Conservation (phyloP, 2,888 invertebrate species). For the Dicranocentrus wangi region DNA sequence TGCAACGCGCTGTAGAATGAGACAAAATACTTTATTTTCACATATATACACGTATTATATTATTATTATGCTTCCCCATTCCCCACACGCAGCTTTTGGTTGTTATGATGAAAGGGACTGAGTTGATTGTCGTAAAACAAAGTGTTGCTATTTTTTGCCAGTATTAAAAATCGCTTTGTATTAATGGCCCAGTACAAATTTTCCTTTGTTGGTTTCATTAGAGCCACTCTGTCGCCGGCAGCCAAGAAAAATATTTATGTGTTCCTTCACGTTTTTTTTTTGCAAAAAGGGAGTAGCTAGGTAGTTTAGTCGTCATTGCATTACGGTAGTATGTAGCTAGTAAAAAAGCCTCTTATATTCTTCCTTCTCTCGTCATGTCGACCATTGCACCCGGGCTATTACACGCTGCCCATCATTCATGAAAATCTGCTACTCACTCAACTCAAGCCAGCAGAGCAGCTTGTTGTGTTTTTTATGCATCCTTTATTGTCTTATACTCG, state of each 20-base stretch:
- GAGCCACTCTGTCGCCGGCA: not conserved
- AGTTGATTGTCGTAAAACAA: conserved; percentile 7
- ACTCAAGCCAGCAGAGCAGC: not conserved
- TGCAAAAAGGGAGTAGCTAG: no score
- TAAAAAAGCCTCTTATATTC: not conserved
- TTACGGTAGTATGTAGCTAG: not conserved
- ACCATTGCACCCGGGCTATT: conserved; percentile 34
- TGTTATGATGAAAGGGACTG: no score
- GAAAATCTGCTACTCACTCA: not conserved
- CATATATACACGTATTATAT: no score
- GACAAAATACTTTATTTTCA: no score
- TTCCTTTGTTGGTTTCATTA: not conserved
- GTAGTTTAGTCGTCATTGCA: not conserved
- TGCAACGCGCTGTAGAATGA: no score
- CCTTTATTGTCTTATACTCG: conserved; percentile 31
- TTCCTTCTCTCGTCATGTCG: conserved; percentile 17
- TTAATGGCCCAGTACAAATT: not conserved
- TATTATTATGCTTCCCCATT: no score
- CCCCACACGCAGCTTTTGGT: no score
- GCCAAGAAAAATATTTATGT: not conserved
- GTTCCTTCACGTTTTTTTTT: not conserved
- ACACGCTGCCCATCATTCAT: conserved; percentile 29
- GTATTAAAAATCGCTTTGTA: not conserved
- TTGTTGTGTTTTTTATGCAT: conserved; percentile 7
- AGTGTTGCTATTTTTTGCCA: conserved; percentile 1